Evolutionary conservation across 37 sponge, comb jelly and placozoan genomes (phyloP).

Genomic region (Ianthella basta): DNA sequence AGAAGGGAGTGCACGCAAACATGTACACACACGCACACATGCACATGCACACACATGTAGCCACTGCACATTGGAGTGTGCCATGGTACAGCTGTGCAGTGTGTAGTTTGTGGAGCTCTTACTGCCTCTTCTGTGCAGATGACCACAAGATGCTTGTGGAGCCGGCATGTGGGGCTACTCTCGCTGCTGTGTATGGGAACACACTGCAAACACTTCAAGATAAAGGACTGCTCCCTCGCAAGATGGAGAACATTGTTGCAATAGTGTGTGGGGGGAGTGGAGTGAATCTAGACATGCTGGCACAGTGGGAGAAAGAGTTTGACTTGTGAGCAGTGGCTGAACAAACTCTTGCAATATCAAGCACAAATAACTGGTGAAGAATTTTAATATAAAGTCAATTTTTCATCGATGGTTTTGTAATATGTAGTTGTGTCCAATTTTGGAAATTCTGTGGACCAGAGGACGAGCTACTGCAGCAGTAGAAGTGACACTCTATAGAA

Average conservation of each 20-base stretch:
- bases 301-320: slow-evolving; percentile 73
- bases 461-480: too few relatives aligned
- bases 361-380: too few relatives aligned
- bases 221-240: slow-evolving; percentile 52
- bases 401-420: too few relatives aligned
- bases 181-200: slow-evolving; percentile 76
- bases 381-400: too few relatives aligned
- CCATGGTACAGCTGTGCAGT: too few relatives aligned
- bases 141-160: slow-evolving; percentile 88
- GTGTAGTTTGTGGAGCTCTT: too few relatives aligned
- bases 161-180: slow-evolving; percentile 93
- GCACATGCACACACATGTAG: background rate
- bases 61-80: background rate
- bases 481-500: too few relatives aligned
- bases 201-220: slow-evolving; percentile 45
- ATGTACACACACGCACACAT: slow-evolving; percentile 26
- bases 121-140: slow-evolving; percentile 42
- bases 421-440: too few relatives aligned
- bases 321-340: slow-evolving; percentile 10
- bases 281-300: slow-evolving; percentile 69
- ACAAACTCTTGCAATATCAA: too few relatives aligned
- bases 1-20: background rate
- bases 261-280: slow-evolving; percentile 96
- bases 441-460: too few relatives aligned
- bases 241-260: slow-evolving; percentile 51